These are phyloP conservation scores for Octonoba sinensis DNA, from an alignment of 2,888 invertebrate species.

Conservation along the genomic window DNA sequence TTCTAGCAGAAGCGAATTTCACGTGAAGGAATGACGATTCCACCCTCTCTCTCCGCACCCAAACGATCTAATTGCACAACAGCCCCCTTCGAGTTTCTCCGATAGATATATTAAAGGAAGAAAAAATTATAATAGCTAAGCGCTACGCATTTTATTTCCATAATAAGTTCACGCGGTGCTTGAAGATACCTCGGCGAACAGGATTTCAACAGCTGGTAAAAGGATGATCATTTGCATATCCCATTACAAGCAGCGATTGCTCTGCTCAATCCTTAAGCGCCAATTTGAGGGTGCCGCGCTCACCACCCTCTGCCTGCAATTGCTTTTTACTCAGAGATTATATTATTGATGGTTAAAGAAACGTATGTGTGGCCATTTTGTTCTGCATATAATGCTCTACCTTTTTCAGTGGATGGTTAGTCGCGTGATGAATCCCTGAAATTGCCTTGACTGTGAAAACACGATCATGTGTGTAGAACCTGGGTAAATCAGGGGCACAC, in stretches of 20 bases:
- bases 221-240: constrained; percentile 55
- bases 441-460: too few relatives aligned
- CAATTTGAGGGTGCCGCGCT: constrained; percentile 38
- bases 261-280: constrained; percentile 43
- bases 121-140: constrained; percentile 27
- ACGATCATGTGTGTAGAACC: too few relatives aligned
- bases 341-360: constrained; percentile 55
- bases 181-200: constrained; percentile 36
- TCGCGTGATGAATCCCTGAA: too few relatives aligned
- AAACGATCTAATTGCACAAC: constrained; percentile 57
- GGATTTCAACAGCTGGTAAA: constrained; percentile 53
- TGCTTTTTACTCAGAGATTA: constrained; percentile 18
- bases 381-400: too few relatives aligned
- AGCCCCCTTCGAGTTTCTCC: constrained; percentile 30
- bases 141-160: constrained; percentile 55
- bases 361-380: constrained; percentile 10
- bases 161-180: constrained; percentile 52
- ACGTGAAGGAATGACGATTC: constrained; percentile 1
- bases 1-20: neutral
- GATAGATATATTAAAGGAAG: constrained; percentile 55
- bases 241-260: constrained; percentile 52
- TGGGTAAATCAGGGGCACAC: too few relatives aligned
- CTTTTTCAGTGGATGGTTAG: too few relatives aligned
- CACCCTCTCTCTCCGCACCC: constrained; percentile 3
- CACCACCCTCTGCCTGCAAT: neutral